Base-by-base conservation (phyloP, 2,888 invertebrate species). In the Leptopilina drosophilae region DNA sequence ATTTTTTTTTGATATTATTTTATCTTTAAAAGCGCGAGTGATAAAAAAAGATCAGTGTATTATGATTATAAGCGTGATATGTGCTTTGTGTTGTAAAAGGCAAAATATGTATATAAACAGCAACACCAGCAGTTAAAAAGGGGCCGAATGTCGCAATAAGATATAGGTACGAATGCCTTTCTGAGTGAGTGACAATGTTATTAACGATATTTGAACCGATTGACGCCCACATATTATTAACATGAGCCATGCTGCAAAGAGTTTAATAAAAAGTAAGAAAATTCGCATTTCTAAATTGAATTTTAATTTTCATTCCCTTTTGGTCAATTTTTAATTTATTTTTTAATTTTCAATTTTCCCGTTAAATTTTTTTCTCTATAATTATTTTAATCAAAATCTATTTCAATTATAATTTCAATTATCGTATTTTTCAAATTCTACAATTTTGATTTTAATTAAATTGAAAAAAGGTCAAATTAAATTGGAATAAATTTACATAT, bases 121-220 rank as follows among this genome's bases (percentile, higher is more conserved):
- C 83, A 84, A 80, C 77, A 82, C 78, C 81, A 83, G 83, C 81
- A 84, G 83, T 87, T 87, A 83, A 85, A 88, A 87, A 85, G 87
- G 86, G 83, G 83, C 83, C 83, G 81, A 83, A 84, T 84, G 84
- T 85, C 78, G 84, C 82, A 86, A 83, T 80, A 56, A 53, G 56
- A 40, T 73, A 73, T 73, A 73, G 75, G 78, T 64, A 75, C 75
- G 78, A 83, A 84, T 86, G 81, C 87, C 82, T 81, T 85, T 82
- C 84, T 84, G 81, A 85, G 84, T 88, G 73, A 78, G 77, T 69
- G 78, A 80, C 49, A 76, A 15, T 75, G 76, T 82, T 84, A 53
- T 49, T 73, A 73, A 79, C 33, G 82, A 79, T 76, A 76, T 76
- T 64, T 76, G 33, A 76, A 64, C 7, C 65, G 56, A 65, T 59